Conservation (phyloP, 2,888 invertebrate species). For the Muschampia plurimacula region DNA sequence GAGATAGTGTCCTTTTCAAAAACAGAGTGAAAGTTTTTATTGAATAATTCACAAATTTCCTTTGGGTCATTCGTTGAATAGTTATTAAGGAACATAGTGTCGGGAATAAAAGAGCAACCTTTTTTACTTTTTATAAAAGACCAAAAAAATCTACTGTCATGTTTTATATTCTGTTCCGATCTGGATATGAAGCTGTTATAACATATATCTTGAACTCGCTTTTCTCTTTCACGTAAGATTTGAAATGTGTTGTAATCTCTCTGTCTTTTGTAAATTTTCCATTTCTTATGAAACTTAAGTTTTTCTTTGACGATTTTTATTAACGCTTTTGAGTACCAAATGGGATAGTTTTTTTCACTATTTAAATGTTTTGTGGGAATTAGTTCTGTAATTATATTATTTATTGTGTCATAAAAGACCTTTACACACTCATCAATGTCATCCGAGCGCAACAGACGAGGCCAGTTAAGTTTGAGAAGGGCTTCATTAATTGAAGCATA, state of each 20-base stretch:
- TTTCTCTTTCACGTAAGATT: neutral
- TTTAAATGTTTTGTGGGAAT: neutral
- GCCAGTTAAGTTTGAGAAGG: neutral
- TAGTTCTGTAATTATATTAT: neutral
- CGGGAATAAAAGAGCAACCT: neutral
- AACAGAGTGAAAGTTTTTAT: neutral
- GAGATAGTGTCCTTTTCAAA: neutral
- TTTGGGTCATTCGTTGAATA: neutral
- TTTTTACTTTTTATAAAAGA: neutral
- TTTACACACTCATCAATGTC: neutral
- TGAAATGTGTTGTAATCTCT: neutral
- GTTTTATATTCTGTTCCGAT: neutral
- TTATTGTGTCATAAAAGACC: neutral
- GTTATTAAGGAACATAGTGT: neutral
- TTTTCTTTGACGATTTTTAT: neutral
- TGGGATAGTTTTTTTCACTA: neutral
- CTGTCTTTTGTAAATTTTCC: neutral
- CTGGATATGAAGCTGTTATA: neutral
- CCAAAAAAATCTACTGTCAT: neutral
- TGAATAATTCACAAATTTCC: neutral
- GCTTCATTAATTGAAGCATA: neutral
- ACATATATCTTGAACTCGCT: neutral
- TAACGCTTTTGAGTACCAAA: neutral
- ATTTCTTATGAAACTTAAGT: neutral
- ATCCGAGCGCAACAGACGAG: neutral